Evolutionary conservation across 2,888 invertebrate species (phyloP), one percentile per base, ranked within the genome.

Genomic region (Sesia apiformis): DNA sequence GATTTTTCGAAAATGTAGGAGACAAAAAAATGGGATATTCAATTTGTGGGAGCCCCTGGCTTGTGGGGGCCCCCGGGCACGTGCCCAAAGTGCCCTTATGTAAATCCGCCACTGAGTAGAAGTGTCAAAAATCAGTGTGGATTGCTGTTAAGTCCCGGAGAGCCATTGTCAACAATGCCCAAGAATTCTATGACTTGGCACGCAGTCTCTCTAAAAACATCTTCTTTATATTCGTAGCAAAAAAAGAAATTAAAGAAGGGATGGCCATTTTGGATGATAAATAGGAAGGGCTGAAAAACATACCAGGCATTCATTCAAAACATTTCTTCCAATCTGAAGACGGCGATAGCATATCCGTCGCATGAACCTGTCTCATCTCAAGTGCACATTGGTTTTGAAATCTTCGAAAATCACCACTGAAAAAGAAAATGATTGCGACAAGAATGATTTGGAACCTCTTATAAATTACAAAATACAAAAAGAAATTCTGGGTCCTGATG

Each of bases 81-180:
- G n/a, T n/a, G n/a, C n/a, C n/a, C n/a, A n/a, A n/a, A n/a, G n/a
- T n/a, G n/a, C n/a, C n/a, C n/a, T n/a, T n/a, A 57, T 7, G 62
- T n/a, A n/a, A n/a, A n/a, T n/a, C n/a, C n/a, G n/a, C n/a, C n/a
- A n/a, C n/a, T n/a, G n/a, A n/a, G 61, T 57, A 62, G 52, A 51
- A 55, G 46, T 53, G 58, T 63, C 46, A 63, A 61, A 56, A 57
- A 53, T 53, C 57, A 39, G 56, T 59, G 56, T 61, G 57, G 63
- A 60, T 57, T 43, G 41, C 58, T 5, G 62, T 64, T 55, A 63
- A 63, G 55, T 56, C 60, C 39, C 57, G 63, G 46, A 59, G 52
- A 57, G 58, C 54, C 51, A 56, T 57, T 7, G 50, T 59, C 39
- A 56, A 58, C 56, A 60, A 52, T 56, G 57, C 57, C 49, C 52